These are phyloP conservation scores for Dryobotodes eremita DNA, from an alignment of 2,888 invertebrate genomes.

Conservation along the genomic window DNA sequence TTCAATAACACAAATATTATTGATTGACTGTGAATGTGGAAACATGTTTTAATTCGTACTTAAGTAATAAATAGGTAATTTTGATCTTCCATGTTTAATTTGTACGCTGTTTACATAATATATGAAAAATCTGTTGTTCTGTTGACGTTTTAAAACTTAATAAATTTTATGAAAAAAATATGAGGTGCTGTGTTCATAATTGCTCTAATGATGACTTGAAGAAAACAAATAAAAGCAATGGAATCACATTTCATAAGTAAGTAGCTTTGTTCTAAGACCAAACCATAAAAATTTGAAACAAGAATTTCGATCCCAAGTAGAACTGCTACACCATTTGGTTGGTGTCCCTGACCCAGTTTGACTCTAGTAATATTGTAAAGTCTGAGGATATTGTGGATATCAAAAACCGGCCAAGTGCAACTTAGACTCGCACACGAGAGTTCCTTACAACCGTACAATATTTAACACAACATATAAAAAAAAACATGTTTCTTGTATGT, in stretches of 20 bases:
- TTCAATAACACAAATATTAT: too few species aligned
- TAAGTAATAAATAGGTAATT: neutral
- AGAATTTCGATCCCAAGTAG: too few species aligned
- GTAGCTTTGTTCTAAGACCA: neutral
- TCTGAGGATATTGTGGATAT: neutral
- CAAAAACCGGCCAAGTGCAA: too few species aligned
- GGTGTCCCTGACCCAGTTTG: neutral
- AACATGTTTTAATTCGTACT: neutral
- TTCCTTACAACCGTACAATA: too few species aligned
- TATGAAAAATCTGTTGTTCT: neutral
- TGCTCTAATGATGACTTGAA: constrained; percentile 34
- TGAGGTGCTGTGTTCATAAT: constrained; percentile 45
- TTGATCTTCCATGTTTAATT: neutral
- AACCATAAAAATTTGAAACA: neutral
- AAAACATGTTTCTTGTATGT: too few species aligned
- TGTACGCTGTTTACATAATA: neutral
- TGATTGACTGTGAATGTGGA: neutral
- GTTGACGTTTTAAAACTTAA: too few species aligned
- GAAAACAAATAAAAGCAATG: constrained; percentile 37
- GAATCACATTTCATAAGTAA: constrained; percentile 48
- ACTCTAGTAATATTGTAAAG: neutral
- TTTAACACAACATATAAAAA: too few species aligned
- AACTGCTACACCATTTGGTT: neutral
- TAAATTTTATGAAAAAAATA: neutral
- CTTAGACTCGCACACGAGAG: too few species aligned